Conservation (phyloP, 2,888 invertebrate species). For the Colostygia pectinataria region DNA sequence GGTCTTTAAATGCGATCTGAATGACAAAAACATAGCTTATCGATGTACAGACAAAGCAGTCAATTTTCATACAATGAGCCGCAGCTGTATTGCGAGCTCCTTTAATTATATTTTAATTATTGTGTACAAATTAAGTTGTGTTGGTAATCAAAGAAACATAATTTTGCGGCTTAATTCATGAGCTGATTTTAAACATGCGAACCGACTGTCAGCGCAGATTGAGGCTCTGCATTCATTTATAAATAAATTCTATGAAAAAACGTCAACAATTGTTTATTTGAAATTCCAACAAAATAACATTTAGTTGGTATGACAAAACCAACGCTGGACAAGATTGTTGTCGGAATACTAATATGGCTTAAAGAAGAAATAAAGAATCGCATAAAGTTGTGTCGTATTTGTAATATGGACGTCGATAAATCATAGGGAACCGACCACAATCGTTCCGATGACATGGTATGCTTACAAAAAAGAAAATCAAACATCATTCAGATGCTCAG, state of each 20-base stretch:
- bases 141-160: conserved; percentile 57
- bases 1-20: conserved; percentile 7
- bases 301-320: conserved; percentile 82
- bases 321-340: conserved; percentile 75
- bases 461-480: conserved; percentile 78
- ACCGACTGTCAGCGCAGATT: conserved; percentile 63
- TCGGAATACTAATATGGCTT: conserved; percentile 81
- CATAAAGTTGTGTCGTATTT: conserved; percentile 81
- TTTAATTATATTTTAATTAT: conserved; percentile 69
- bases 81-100: conserved; percentile 8
- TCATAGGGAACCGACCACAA: conserved; percentile 81
- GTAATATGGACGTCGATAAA: conserved; percentile 82
- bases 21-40: conserved; percentile 15
- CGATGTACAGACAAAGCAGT: conserved; percentile 18
- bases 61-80: conserved; percentile 28
- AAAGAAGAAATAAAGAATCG: conserved; percentile 82
- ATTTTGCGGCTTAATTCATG: conserved; percentile 71
- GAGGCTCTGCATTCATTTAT: conserved; percentile 70
- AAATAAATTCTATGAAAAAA: conserved; percentile 64
- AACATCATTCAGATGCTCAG: conserved; percentile 77
- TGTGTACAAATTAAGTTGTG: conserved; percentile 75
- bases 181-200: conserved; percentile 62
- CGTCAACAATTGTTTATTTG: conserved; percentile 74
- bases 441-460: conserved; percentile 82
- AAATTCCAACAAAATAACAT: conserved; percentile 82